Evolutionary conservation across 2,113 vertebrate species (phyloP).

Genomic region (Bos indicus): DNA sequence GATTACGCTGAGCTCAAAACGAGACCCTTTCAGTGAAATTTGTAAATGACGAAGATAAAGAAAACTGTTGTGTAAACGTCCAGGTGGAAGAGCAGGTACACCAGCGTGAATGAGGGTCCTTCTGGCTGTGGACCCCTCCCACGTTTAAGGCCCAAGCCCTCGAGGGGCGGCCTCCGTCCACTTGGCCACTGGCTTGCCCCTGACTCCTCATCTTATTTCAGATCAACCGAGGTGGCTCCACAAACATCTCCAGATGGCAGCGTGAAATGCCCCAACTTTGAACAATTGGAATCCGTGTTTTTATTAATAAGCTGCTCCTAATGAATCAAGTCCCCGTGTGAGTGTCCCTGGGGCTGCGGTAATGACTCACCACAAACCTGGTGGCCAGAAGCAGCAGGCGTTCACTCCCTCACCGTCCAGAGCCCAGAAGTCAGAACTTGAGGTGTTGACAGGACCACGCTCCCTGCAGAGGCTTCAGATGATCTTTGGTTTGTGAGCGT

Average conservation of each 20-base stretch:
- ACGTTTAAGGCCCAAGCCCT: accelerated
- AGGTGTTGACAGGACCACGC: background rate
- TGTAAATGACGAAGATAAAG: background rate
- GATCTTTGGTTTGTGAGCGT: background rate
- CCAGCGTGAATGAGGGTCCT: background rate
- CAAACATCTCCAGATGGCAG: background rate
- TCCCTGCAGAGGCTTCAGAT: background rate
- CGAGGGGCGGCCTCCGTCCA: accelerated
- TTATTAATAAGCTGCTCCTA: background rate
- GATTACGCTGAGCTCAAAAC: accelerated
- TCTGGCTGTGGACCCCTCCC: background rate
- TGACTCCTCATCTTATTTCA: background rate
- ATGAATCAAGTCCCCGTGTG: background rate
- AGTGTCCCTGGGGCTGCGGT: background rate
- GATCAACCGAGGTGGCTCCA: background rate
- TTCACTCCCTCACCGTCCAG: background rate
- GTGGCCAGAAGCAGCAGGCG: background rate
- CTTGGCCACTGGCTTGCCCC: background rate
- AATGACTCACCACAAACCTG: background rate
- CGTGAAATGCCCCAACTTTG: background rate
- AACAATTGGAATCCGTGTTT: background rate
- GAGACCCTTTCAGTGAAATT: background rate
- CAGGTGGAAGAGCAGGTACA: background rate
- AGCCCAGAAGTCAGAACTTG: background rate
- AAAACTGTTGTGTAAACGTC: background rate